Percentiles rank a stretch among this genome's conserved stretches.
Evolutionary conservation across 2,888 invertebrate genomes (phyloP).

Genomic region (Onthophagus sagittarius): DNA sequence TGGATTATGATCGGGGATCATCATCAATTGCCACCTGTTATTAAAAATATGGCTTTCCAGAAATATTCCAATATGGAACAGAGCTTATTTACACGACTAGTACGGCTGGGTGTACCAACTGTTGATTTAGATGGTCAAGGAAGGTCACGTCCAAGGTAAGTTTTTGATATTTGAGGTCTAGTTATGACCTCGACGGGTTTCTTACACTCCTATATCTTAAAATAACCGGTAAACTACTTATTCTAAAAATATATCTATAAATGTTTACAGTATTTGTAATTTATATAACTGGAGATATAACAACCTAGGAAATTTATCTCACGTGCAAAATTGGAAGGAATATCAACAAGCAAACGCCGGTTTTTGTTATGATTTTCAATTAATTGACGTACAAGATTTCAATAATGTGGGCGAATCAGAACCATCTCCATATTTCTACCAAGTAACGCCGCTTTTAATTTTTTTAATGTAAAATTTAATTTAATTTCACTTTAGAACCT

Average conservation of each 20-base stretch:
- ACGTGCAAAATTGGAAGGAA: slow-evolving; percentile 79
- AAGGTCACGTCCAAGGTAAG: slow-evolving; percentile 77
- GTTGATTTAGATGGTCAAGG: slow-evolving; percentile 98
- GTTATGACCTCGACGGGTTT: too few species aligned
- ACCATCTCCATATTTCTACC: slow-evolving; percentile 98
- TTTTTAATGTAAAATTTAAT: too few species aligned
- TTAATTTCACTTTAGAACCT: slow-evolving; percentile 57
- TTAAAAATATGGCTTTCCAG: slow-evolving; percentile 99
- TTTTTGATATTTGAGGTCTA: neutral
- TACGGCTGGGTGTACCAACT: slow-evolving; percentile 93
- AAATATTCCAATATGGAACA: slow-evolving; percentile 99
- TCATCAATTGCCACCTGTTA: slow-evolving; percentile 97
- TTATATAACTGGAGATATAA: slow-evolving; percentile 97
- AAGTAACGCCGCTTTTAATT: slow-evolving; percentile 54
- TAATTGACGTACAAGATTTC: slow-evolving; percentile 95
- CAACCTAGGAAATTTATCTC: slow-evolving; percentile 88
- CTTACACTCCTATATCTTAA: too few species aligned
- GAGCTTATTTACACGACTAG: slow-evolving; percentile 93
- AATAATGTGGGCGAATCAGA: slow-evolving; percentile 96
- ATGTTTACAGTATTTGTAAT: slow-evolving; percentile 71
- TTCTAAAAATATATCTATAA: too few species aligned
- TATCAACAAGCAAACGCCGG: slow-evolving; percentile 92
- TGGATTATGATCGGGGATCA: slow-evolving; percentile 99
- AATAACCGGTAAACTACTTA: too few species aligned
- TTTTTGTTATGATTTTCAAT: slow-evolving; percentile 87